Percentiles rank a stretch among this genome's conserved stretches.
Evolutionary conservation across 2,113 vertebrate genomes (phyloP).

Genomic region (Alligator sinensis): DNA sequence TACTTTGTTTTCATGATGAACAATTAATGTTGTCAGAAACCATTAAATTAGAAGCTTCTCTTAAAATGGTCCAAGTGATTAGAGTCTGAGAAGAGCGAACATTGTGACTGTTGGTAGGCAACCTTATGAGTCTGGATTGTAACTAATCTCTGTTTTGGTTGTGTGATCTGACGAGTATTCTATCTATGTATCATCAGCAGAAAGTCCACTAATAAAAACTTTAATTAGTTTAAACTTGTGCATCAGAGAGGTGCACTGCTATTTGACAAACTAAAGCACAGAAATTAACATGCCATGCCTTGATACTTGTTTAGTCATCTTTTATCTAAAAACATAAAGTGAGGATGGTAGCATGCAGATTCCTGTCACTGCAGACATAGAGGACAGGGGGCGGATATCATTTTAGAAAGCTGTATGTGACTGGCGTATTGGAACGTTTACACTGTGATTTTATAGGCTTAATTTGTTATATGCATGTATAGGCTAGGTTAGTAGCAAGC

Average conservation of each 20-base stretch:
- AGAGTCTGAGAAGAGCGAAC: neutral
- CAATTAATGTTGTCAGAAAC: neutral
- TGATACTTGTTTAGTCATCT: neutral
- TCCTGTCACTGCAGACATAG: neutral
- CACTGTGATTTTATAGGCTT: neutral
- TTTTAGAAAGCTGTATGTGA: neutral
- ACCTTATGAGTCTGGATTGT: neutral
- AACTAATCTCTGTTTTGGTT: neutral
- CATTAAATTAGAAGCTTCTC: neutral
- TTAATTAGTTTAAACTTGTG: neutral
- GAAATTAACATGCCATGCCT: accelerated
- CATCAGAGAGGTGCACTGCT: neutral
- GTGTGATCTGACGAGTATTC: neutral
- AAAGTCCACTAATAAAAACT: neutral
- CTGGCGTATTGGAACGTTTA: neutral
- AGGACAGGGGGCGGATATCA: neutral
- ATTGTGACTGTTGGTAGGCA: neutral
- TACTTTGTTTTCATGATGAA: neutral
- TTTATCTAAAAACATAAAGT: neutral
- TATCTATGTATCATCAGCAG: neutral
- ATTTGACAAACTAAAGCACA: neutral
- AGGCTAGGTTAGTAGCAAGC: neutral
- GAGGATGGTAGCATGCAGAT: neutral
- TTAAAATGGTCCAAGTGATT: neutral
- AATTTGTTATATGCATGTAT: neutral